Evolutionary conservation across 1,140 invertebrate genomes (phyloP), one percentile per base, ranked within the genome.

Genomic region (Pogonomyrmex californicus): DNA sequence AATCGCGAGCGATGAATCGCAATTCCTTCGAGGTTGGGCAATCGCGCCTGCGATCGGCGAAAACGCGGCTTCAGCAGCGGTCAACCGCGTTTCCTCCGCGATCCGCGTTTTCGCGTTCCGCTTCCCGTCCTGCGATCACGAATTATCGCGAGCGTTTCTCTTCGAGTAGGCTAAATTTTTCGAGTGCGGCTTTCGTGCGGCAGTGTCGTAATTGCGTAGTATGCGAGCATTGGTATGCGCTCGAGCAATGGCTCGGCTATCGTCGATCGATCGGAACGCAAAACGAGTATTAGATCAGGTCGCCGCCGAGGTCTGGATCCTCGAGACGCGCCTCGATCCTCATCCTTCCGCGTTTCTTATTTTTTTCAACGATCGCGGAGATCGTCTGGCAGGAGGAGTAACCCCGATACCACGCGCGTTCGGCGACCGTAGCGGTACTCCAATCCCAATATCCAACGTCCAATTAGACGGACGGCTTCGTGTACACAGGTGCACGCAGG

Each of bases 391-490:
- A 14, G 41, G 30, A 33, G 41, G 6, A 23, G 41, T 63, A 47
- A 77, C 56, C 56, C 73, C 73, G 56, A 77, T 77, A 47, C 49
- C 12, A 33, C 6, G 36, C 2, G 36, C 14, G 62, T 65, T 65
- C n/a, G 63, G 38, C 36, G 36, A 14, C 33, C 60, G 36, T 83
- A 83, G 68, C 79, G 79, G 79, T 83, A 73, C 68, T 73, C 12
- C 30, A 47, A 30, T 73, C 79, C 68, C 68, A 83, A 73, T 83
- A 83, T 83, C 79, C 23, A 68, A 60, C 71, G 60, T 38, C 79
- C 54, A 75, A 83, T 75, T 83, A 75, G 68, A 82, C 51, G 14
- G 30, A 1, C 38, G 51, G 58, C 56, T 49, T 12, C 30, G 41
- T 10, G 41, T 6, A 30, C 58, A 51, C 63, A 68, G 47, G 68